A percentile compares a stretch with the other conserved stretches of the same genome.
These are phyloP conservation scores for Macrosiphum euphorbiae DNA, from an alignment of 2,888 invertebrate genomes.

Conservation along the genomic window DNA sequence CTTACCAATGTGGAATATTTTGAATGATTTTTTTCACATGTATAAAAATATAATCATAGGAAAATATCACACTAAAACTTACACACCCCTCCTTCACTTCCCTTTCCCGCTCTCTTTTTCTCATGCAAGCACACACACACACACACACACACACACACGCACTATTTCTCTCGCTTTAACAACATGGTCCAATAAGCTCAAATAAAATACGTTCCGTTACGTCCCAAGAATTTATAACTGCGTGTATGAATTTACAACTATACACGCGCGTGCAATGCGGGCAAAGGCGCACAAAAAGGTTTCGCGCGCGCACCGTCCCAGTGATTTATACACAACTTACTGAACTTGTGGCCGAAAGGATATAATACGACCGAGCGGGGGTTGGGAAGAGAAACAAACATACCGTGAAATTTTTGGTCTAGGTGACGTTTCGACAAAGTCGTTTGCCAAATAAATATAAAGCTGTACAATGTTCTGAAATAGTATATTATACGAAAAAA, in stretches of 20 bases:
- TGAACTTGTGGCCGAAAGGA: slow-evolving; percentile 44
- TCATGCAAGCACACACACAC: background rate
- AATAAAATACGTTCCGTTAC: slow-evolving; percentile 59
- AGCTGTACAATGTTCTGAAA: slow-evolving; percentile 35
- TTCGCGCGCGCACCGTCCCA: slow-evolving; percentile 22
- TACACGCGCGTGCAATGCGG: slow-evolving; percentile 19
- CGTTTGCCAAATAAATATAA: slow-evolving; percentile 63
- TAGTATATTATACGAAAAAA: slow-evolving; percentile 19
- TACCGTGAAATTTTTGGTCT: slow-evolving; percentile 59
- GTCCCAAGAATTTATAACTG: slow-evolving; percentile 57
- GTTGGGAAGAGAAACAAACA: slow-evolving; percentile 51
- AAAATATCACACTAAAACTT: slow-evolving; percentile 8
- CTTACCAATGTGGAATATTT: background rate
- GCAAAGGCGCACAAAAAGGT: slow-evolving; percentile 51
- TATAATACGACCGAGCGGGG: background rate
- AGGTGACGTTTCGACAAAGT: slow-evolving; percentile 60
- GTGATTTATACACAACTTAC: slow-evolving; percentile 59
- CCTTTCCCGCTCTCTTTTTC: background rate
- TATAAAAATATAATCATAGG: background rate
- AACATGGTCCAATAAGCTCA: slow-evolving; percentile 55
- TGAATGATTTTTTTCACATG: background rate
- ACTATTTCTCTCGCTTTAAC: background rate
- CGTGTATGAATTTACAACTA: slow-evolving; percentile 55
- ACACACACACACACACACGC: background rate
- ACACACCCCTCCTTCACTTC: background rate